Base-by-base conservation (phyloP, 37 sponge, comb jelly and placozoan genomes). In the Mnemiopsis leidyi region DNA sequence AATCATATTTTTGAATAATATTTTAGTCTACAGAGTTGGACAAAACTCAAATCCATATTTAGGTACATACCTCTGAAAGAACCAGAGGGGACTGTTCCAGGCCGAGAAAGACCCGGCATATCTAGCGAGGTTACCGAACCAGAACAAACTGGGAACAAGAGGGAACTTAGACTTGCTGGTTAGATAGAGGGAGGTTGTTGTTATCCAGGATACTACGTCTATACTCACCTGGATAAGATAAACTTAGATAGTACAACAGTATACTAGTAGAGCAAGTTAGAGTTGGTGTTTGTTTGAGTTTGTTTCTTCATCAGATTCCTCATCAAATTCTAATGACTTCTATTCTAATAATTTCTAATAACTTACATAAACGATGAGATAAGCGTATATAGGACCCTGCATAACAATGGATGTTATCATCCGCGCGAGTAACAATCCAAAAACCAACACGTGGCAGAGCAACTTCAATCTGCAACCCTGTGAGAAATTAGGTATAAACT, bases 21-120 rank as follows among this genome's bases (percentile, higher is more conserved):
- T 48, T 48, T 13, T 18, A 5, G 61, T 48, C 61, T 18, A 48
- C 5, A 48, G 9, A 48, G 13, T 48, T 48, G 61, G 5, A 71
- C 75, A n/a, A n/a, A n/a, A n/a, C n/a, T n/a, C n/a, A n/a, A n/a
- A n/a, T 61, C 18, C 18, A 18, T 61, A 61, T 61, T 61, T 61
- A 61, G 9, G 18, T 9, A 32, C 26, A 34, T 39, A 85, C 90
- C 90, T 38, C 29, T 85, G 90, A 39, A 85, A 85, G 90, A 85
- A 85, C 90, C 90, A 85, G 40, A 28, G 40, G 2, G 61, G 61
- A 26, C 90, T 85, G 16, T 33, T 32, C 90, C 90, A 85, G 5
- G 40, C 90, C 2, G 90, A 85, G 61, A 85, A 26, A n/a, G 90
- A 9, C 0, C 90, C 90, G 21, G 61, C 33, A 23, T 40, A 85